These are phyloP conservation scores for Charaxes varanes DNA, from an alignment of 1,140 invertebrate species.

Conservation along the genomic window DNA sequence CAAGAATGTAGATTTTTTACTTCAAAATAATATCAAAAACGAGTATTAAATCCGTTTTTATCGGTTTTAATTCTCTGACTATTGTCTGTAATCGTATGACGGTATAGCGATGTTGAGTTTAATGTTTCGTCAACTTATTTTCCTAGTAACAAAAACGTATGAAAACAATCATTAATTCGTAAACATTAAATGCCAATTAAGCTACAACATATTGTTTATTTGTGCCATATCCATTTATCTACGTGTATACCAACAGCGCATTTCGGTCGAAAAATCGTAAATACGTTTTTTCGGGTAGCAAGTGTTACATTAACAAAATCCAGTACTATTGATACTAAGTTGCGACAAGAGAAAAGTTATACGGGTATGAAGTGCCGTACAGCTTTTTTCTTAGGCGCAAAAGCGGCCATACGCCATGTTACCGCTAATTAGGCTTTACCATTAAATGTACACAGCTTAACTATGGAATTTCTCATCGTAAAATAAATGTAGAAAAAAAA, in stretches of 20 bases:
- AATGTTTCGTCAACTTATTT: constrained; percentile 40
- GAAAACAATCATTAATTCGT: constrained; percentile 43
- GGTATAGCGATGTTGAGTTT: not conserved
- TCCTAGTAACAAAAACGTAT: constrained; percentile 54
- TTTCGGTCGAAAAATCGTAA: constrained; percentile 21
- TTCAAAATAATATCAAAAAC: too few relatives aligned
- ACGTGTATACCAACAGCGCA: constrained; percentile 52
- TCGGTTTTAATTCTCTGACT: constrained; percentile 4
- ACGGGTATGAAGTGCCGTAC: too few relatives aligned
- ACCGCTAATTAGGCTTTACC: constrained; percentile 58
- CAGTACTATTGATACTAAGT: constrained; percentile 59
- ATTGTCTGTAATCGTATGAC: constrained; percentile 1
- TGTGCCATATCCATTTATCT: constrained; percentile 51
- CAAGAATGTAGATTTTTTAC: too few relatives aligned
- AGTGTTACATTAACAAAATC: constrained; percentile 45
- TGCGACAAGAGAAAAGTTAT: constrained; percentile 29
- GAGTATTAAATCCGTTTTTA: too few relatives aligned
- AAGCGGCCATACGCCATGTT: constrained; percentile 29
- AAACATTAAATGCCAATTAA: constrained; percentile 58
- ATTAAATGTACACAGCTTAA: constrained; percentile 70
- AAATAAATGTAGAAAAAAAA: constrained; percentile 70
- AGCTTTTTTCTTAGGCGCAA: too few relatives aligned
- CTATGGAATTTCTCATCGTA: constrained; percentile 65
- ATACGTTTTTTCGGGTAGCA: constrained; percentile 25
- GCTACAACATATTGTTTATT: constrained; percentile 32